phyloP scores from a whole-genome alignment of 2,888 invertebrate genomes.

The Desoria tigrina region DNA sequence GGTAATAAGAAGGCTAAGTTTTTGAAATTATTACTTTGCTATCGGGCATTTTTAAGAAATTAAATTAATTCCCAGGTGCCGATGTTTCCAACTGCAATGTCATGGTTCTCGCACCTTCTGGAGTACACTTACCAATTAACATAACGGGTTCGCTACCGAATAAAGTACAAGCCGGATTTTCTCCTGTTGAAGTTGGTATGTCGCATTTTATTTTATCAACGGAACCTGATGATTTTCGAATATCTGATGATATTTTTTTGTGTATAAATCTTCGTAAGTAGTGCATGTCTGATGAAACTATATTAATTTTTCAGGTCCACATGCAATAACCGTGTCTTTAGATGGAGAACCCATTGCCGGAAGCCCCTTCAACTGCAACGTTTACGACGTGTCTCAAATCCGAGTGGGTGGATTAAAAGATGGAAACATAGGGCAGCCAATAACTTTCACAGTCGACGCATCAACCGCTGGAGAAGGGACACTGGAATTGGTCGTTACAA shows the following conservation, averaged over 20 bases:
- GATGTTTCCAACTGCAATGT: constrained; percentile 59
- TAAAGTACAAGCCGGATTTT: constrained; percentile 75
- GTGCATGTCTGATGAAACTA: too few species aligned
- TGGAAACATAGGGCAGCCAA: constrained; percentile 75
- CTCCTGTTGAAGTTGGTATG: constrained; percentile 74
- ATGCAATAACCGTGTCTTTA: constrained; percentile 66
- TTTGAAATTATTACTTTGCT: background rate
- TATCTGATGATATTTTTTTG: too few species aligned
- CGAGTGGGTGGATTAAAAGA: constrained; percentile 59
- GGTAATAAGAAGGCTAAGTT: constrained; percentile 36
- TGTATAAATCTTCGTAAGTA: too few species aligned
- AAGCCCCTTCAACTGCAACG: constrained; percentile 90
- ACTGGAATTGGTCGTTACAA: constrained; percentile 85
- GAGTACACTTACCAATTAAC: constrained; percentile 73
- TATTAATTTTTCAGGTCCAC: constrained; percentile 8
- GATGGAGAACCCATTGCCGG: constrained; percentile 84
- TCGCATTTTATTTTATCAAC: constrained; percentile 9
- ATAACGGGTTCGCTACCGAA: constrained; percentile 64
- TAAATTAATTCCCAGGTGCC: constrained; percentile 53
- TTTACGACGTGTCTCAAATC: constrained; percentile 77
- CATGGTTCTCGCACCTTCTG: constrained; percentile 79
- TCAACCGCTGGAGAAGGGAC: constrained; percentile 94
- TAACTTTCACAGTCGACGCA: constrained; percentile 91
- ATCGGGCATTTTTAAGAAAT: too few species aligned
- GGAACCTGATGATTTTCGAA: too few species aligned